Conservation (phyloP, 1,140 invertebrate species). For the Portunus trituberculatus region DNA sequence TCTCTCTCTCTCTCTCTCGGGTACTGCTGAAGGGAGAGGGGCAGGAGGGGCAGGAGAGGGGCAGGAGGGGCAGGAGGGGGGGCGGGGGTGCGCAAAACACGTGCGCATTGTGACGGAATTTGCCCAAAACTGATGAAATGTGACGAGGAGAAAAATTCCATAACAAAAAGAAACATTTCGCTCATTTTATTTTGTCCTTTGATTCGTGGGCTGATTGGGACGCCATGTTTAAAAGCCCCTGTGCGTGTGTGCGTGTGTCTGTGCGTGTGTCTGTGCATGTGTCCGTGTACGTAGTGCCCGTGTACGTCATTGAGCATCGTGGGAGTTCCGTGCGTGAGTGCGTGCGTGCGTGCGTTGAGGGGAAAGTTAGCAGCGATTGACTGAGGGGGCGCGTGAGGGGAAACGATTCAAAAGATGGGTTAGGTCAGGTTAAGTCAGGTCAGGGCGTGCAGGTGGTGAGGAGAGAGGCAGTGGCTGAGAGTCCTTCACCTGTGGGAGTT, state of each 20-base stretch:
- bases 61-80: background rate
- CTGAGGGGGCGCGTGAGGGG: too few relatives aligned
- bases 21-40: background rate
- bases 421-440: too few relatives aligned
- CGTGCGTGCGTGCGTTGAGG: background rate
- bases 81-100: background rate
- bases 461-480: background rate
- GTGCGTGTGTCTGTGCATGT: background rate
- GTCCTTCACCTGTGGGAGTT: constrained; percentile 36
- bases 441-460: constrained; percentile 32
- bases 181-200: too few relatives aligned
- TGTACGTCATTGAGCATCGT: background rate
- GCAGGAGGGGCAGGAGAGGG: background rate
- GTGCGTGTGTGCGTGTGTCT: constrained; percentile 12
- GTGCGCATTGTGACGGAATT: background rate
- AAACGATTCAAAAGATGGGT: background rate
- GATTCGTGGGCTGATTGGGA: too few relatives aligned
- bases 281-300: background rate
- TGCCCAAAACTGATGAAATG: background rate
- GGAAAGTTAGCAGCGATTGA: background rate
- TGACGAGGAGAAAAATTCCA: background rate
- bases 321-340: background rate
- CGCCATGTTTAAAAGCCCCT: background rate
- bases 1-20: too few relatives aligned
- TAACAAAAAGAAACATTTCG: too few relatives aligned